A percentile compares a stretch with the other conserved stretches of the same genome.
Evolutionary conservation across 2,888 invertebrate species (phyloP).

Genomic region (Ochlodes sylvanus): DNA sequence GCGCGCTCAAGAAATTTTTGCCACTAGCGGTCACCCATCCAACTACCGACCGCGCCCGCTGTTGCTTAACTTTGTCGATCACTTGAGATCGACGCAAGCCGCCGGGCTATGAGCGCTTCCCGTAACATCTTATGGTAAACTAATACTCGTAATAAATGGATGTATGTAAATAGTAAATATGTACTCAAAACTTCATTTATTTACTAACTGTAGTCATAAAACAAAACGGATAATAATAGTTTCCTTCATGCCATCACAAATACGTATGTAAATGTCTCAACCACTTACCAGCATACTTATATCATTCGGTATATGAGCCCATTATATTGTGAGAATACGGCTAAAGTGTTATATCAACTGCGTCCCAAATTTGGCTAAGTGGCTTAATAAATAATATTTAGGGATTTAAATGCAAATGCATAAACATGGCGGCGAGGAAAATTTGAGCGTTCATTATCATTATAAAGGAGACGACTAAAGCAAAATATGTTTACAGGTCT

Average conservation of each 20-base stretch:
- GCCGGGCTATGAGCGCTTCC: no score
- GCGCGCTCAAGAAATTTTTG: no score
- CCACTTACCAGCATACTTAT: slow-evolving; percentile 25
- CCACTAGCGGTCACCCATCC: no score
- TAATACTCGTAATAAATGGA: no score
- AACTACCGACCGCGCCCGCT: no score
- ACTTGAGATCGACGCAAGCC: no score
- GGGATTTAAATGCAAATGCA: slow-evolving; percentile 37
- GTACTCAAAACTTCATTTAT: no score
- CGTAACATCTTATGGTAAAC: no score
- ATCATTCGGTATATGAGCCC: slow-evolving; percentile 20
- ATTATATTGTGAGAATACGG: slow-evolving; percentile 25
- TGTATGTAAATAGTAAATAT: no score
- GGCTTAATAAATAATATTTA: slow-evolving; percentile 36
- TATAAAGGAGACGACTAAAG: slow-evolving; percentile 25
- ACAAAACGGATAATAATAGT: neutral
- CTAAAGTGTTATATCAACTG: slow-evolving; percentile 30
- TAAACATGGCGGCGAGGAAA: slow-evolving; percentile 32
- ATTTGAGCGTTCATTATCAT: slow-evolving; percentile 38
- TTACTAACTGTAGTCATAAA: no score
- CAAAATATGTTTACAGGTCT: slow-evolving; percentile 33
- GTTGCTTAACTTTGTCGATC: no score
- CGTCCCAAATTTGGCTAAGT: slow-evolving; percentile 35
- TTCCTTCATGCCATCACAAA: slow-evolving; percentile 3
- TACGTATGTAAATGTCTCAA: slow-evolving; percentile 25